Base-by-base conservation (phyloP, 2,888 invertebrate genomes). In the Cheilosia soror region DNA sequence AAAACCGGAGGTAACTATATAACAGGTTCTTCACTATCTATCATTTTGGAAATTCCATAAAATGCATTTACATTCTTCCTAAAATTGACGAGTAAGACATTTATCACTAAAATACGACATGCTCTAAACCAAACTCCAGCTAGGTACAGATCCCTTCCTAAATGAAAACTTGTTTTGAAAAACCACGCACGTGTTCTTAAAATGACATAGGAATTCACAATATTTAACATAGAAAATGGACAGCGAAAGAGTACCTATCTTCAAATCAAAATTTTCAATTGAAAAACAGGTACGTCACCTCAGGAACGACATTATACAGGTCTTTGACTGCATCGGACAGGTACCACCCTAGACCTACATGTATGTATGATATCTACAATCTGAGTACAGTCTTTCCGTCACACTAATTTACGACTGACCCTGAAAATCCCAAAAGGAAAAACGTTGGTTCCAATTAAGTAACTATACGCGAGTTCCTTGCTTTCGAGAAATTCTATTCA, bases 281-380 rank as follows among this genome's bases (percentile, higher is more conserved):
- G 15, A 65, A 33, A 57, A 66, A 76, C 81, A 85, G 85, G 85
- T 85, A 80, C 85, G 77, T 76, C 85, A 85, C 83, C 68, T 20
- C 51, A 37, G 42, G 72, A 85, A 31, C 71, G 47, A 57, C 80
- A 84, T 71, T 49, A 44, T 49, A 85, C 84, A 80, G 79, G 75
- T 75, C 27, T 65, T 66, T 4, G n/a, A 58, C n/a, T 53, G 27
- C 7, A 76, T 44, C 42, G 9, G 9, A 65, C 77, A 78, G 72
- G 66, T 72, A 78, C 40, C 51, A n/a, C 2, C 5, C 4, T 29
- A 2, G 20, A 20, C 20, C 20, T 9, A 11, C 4, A 20, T 11
- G 1, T 15, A 9, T 44, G 15, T 47, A 27, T 5, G 62, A 57
- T 72, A 72, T 66, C 60, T 40, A 55, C 44, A 25, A 15, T 7